phyloP scores from a whole-genome alignment of 2,797 vertebrate species.

The Fratercula arctica region DNA sequence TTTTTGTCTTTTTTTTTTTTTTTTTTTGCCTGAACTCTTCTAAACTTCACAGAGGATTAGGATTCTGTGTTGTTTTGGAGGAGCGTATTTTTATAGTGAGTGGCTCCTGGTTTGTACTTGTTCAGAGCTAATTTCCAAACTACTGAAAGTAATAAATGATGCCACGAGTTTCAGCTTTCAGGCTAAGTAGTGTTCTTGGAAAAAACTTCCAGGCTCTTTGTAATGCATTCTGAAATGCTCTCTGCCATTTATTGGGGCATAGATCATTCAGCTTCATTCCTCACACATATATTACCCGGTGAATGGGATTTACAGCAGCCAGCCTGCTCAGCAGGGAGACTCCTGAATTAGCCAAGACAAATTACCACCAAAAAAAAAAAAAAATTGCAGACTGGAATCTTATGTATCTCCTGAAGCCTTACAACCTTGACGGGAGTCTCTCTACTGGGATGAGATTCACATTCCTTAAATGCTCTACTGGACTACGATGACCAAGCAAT shows the following conservation, averaged over 20 bases:
- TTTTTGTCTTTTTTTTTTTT: neutral
- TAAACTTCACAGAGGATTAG: neutral
- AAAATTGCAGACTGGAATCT: neutral
- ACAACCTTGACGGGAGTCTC: neutral
- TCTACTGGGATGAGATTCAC: neutral
- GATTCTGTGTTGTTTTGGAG: neutral
- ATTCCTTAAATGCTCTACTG: neutral
- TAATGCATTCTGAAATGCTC: neutral
- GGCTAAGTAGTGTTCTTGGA: neutral
- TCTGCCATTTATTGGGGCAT: neutral
- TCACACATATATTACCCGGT: neutral
- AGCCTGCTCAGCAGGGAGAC: neutral
- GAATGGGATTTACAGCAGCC: conserved; percentile 13
- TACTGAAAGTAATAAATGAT: neutral
- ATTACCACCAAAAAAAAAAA: neutral
- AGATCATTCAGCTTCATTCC: conserved; percentile 1
- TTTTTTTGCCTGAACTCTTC: neutral
- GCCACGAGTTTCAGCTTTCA: neutral
- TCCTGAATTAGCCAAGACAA: conserved; percentile 15
- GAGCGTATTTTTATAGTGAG: neutral
- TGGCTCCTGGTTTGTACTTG: neutral
- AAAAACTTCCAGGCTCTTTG: neutral
- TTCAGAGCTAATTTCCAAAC: neutral
- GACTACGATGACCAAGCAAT: neutral
- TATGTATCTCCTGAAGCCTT: neutral